phyloP scores from a whole-genome alignment of 2,113 vertebrate genomes.

The Arothron firmamentum region DNA sequence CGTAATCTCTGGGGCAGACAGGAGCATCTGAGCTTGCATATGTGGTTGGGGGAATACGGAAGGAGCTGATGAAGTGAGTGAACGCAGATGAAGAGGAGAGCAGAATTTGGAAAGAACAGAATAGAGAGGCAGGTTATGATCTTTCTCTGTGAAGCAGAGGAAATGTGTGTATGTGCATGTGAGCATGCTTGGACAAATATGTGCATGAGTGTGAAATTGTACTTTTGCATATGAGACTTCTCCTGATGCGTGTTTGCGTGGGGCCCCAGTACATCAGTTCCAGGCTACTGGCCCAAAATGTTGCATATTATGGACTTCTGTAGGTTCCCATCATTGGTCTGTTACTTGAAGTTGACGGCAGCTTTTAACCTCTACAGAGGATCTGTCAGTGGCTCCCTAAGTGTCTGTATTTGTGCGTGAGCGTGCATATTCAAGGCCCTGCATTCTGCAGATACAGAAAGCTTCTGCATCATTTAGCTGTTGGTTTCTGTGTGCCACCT shows the following conservation, averaged over 20 bases:
- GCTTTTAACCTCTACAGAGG: slow-evolving; percentile 70
- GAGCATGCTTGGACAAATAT: slow-evolving; percentile 3
- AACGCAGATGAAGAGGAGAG: slow-evolving; percentile 46
- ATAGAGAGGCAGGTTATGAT: slow-evolving; percentile 64
- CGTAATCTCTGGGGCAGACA: slow-evolving; percentile 18
- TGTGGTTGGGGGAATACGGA: slow-evolving; percentile 48
- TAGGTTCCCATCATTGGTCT: slow-evolving; percentile 18
- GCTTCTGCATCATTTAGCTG: slow-evolving; percentile 66
- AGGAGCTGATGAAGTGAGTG: slow-evolving; percentile 71
- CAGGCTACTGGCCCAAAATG: slow-evolving; percentile 26
- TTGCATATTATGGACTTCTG: slow-evolving; percentile 38
- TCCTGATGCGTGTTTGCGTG: slow-evolving; percentile 15
- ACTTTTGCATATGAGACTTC: slow-evolving; percentile 4
- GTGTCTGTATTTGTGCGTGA: slow-evolving; percentile 29
- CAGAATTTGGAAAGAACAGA: slow-evolving; percentile 54
- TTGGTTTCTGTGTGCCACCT: slow-evolving; percentile 57
- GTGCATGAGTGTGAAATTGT: slow-evolving; percentile 6
- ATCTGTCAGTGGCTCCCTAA: slow-evolving; percentile 60
- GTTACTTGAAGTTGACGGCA: slow-evolving; percentile 46
- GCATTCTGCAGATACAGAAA: slow-evolving; percentile 39
- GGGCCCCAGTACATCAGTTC: slow-evolving; percentile 14
- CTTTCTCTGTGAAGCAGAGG: slow-evolving; percentile 48
- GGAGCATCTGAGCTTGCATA: slow-evolving; percentile 5
- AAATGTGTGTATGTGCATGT: slow-evolving; percentile 11
- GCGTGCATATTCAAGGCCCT: slow-evolving; percentile 7